Percentiles rank a stretch among this genome's conserved stretches.
Conservation (phyloP, 2,797 vertebrate species). For the Rhinatrema bivittatum region DNA sequence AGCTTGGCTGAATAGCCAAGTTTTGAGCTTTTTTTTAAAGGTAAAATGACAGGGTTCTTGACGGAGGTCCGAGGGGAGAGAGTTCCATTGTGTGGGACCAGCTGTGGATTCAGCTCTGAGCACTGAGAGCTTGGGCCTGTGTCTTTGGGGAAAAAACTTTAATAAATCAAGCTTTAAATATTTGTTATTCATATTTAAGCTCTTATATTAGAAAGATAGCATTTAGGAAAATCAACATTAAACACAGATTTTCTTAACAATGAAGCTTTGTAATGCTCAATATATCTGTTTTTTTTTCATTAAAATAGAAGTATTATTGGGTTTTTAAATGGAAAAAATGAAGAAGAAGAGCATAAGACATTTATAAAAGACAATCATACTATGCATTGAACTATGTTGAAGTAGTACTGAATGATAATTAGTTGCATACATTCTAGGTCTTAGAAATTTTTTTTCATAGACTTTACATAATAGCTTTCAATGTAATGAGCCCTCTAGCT, state of each 20-base stretch:
- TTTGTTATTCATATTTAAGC: not conserved
- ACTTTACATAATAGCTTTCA: conserved; percentile 9
- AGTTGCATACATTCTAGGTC: conserved; percentile 4
- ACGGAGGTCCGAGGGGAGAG: too few species aligned
- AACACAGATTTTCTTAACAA: too few species aligned
- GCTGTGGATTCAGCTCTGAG: too few species aligned
- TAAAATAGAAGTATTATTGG: conserved; percentile 3
- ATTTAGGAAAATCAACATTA: not conserved
- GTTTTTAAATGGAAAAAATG: conserved; percentile 4
- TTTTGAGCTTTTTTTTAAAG: too few species aligned
- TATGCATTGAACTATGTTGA: conserved; percentile 9
- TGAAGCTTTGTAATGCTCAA: not conserved
- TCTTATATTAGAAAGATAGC: not conserved
- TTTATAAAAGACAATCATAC: conserved; percentile 1
- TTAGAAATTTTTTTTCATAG: conserved; percentile 13
- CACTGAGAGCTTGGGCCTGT: too few species aligned
- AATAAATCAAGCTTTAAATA: not conserved
- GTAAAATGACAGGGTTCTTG: too few species aligned
- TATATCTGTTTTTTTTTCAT: not conserved
- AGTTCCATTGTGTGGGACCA: too few species aligned
- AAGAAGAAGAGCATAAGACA: not conserved
- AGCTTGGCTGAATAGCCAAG: too few species aligned
- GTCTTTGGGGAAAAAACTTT: too few species aligned
- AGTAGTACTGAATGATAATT: conserved; percentile 22
- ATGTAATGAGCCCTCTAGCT: conserved; percentile 2